Percentiles rank a stretch among this genome's conserved stretches.
Conservation (phyloP, 2,888 invertebrate genomes). For the Drosophila maculinotata region DNA sequence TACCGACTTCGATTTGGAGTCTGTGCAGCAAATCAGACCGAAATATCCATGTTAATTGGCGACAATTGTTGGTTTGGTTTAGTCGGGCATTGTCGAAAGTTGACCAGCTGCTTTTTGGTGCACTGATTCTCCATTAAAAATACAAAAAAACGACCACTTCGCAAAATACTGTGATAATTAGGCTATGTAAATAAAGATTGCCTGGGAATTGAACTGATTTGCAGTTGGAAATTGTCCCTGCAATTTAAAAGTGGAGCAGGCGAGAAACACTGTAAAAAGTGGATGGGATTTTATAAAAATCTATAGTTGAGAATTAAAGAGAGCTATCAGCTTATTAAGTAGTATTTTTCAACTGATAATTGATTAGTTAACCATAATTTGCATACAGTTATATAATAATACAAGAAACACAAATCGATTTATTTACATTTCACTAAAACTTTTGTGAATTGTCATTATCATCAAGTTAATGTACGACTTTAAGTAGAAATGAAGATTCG, state of each 20-base stretch:
- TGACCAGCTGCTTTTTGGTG: constrained; percentile 46
- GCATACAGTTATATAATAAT: not conserved
- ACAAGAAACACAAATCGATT: constrained; percentile 26
- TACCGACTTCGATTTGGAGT: constrained; percentile 1
- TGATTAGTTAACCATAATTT: not conserved
- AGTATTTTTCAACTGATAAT: not conserved
- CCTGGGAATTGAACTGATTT: constrained; percentile 60
- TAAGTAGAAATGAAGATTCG: constrained; percentile 20
- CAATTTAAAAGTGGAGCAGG: constrained; percentile 16
- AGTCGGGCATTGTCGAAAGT: constrained; percentile 42
- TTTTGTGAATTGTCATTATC: constrained; percentile 36
- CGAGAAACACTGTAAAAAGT: constrained; percentile 6
- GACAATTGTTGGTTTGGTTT: constrained; percentile 69
- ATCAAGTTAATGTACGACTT: constrained; percentile 34
- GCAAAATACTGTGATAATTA: constrained; percentile 54
- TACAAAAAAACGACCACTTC: not conserved
- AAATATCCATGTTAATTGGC: constrained; percentile 72
- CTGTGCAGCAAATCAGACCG: constrained; percentile 32
- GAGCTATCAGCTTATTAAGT: too few species aligned
- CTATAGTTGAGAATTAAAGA: not conserved
- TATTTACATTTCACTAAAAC: constrained; percentile 20
- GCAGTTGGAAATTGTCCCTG: constrained; percentile 1
- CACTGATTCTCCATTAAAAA: constrained; percentile 13
- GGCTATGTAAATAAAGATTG: constrained; percentile 35
- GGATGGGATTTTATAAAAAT: not conserved